A percentile compares a stretch with the other conserved stretches of the same genome.
Evolutionary conservation across 2,797 vertebrate species (phyloP).

Genomic region (Spinus olivaceus): DNA sequence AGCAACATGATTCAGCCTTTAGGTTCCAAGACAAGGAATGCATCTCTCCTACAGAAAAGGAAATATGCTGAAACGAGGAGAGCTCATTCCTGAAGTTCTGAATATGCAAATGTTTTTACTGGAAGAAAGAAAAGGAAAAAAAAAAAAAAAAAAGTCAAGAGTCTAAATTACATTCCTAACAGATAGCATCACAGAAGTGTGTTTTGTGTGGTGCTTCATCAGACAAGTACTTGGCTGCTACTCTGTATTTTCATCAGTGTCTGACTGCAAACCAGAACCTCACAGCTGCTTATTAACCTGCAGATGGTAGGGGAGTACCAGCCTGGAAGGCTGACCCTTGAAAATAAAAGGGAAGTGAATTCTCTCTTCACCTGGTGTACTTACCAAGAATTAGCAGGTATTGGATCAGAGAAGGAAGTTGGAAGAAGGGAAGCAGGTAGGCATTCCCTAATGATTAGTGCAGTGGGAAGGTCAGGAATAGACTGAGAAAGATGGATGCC

Average conservation of each 20-base stretch:
- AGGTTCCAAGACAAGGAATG: background rate
- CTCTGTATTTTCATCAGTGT: background rate
- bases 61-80: background rate
- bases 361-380: background rate
- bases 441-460: conserved; percentile 31
- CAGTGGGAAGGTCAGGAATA: conserved; percentile 29
- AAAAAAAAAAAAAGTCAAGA: background rate
- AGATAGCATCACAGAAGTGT: background rate
- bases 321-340: background rate
- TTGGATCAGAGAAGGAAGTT: conserved; percentile 35
- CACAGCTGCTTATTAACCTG: background rate
- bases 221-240: background rate
- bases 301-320: background rate
- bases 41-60: background rate
- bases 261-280: background rate
- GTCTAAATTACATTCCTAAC: background rate
- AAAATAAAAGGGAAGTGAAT: background rate
- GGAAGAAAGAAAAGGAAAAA: background rate
- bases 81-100: background rate
- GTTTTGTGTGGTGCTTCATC: background rate
- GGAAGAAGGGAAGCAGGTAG: conserved; percentile 25
- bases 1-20: background rate
- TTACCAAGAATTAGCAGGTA: conserved; percentile 40
- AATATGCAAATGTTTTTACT: background rate
- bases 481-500: background rate